Percentiles rank a stretch among this genome's conserved stretches.
phyloP scores from a whole-genome alignment of 2,797 vertebrate species.

The Phalanger gymnotis region DNA sequence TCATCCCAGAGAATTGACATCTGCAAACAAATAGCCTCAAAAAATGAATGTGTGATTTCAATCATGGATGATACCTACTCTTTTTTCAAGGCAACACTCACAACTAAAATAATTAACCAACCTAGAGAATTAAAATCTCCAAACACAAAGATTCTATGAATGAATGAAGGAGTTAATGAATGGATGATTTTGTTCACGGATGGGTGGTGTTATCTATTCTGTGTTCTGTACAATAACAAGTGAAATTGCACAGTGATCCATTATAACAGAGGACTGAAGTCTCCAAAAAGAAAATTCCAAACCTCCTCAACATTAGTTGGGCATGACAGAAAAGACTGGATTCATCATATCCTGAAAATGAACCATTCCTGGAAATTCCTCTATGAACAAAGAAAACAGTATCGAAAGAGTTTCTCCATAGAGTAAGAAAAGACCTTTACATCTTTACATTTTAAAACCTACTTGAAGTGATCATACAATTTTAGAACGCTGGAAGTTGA shows the following conservation, averaged over 20 bases:
- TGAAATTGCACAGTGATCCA: background rate
- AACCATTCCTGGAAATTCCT: background rate
- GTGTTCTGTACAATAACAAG: background rate
- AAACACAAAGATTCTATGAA: background rate
- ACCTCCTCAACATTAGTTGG: background rate
- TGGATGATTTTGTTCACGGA: background rate
- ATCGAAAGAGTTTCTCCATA: background rate
- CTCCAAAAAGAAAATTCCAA: background rate
- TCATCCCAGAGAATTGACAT: background rate
- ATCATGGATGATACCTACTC: background rate
- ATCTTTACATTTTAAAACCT: background rate
- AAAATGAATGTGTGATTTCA: background rate
- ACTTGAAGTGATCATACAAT: background rate
- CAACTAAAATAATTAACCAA: background rate
- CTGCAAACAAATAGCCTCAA: background rate
- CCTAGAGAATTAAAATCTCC: background rate
- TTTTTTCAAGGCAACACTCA: background rate
- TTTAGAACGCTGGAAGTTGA: background rate
- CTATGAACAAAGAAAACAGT: background rate
- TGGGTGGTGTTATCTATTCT: background rate
- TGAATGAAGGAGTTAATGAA: background rate
- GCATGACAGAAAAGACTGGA: background rate
- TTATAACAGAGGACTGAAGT: background rate
- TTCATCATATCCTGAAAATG: background rate
- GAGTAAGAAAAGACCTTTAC: background rate